These are phyloP conservation scores for Centroberyx gerrardi DNA, from an alignment of 2,797 vertebrate species.

Conservation along the genomic window DNA sequence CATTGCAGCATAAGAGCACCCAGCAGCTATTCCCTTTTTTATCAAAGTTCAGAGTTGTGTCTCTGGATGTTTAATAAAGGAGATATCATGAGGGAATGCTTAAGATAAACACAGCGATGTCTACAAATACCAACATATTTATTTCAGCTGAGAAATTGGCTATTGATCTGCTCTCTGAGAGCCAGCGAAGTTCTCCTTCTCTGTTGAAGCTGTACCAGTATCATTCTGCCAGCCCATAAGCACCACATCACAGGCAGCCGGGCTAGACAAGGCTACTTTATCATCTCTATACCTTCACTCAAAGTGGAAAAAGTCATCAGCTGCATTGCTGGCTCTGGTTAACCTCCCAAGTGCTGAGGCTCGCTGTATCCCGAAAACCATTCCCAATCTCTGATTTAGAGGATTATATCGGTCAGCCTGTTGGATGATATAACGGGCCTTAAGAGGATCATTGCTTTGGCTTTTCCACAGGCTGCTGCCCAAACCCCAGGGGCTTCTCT, in stretches of 20 bases:
- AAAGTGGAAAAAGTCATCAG: conserved; percentile 3
- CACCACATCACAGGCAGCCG: neutral
- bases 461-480: conserved; percentile 70
- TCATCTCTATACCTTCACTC: neutral
- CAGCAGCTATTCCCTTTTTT: conserved; percentile 33
- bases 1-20: conserved; percentile 39
- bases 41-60: conserved; percentile 9
- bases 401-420: conserved; percentile 74
- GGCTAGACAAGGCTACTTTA: neutral
- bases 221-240: conserved; percentile 5
- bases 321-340: conserved; percentile 12
- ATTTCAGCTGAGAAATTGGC: neutral
- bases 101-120: too few relatives aligned
- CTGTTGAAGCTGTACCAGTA: neutral
- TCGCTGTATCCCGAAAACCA: conserved; percentile 59
- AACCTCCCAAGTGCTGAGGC: conserved; percentile 50
- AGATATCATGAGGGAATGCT: neutral
- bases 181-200: neutral
- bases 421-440: conserved; percentile 79
- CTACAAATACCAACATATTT: neutral
- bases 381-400: conserved; percentile 75
- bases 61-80: neutral
- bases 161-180: neutral
- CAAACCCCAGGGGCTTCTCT: conserved; percentile 63
- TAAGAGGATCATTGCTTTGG: conserved; percentile 82